Conservation (phyloP, 2,797 vertebrate species). For the Hippocampus kuda region DNA sequence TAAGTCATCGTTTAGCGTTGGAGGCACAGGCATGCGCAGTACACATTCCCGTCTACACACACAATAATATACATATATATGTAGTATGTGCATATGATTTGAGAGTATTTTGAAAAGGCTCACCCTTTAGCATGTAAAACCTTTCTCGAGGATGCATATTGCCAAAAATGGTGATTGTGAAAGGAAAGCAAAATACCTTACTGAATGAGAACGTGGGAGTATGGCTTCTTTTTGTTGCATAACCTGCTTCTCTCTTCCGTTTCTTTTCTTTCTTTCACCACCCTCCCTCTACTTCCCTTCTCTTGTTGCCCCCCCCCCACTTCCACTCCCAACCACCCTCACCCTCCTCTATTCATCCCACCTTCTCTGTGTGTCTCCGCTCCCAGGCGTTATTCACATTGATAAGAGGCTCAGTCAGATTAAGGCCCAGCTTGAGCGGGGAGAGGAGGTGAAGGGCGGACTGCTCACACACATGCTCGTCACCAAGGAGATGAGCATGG, state of each 20-base stretch:
- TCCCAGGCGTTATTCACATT: constrained; percentile 79
- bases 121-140: not conserved
- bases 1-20: constrained; percentile 18
- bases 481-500: constrained; percentile 75
- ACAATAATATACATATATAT: too few relatives aligned
- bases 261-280: constrained; percentile 14
- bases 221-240: constrained; percentile 34
- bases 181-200: constrained; percentile 25
- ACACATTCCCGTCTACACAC: too few relatives aligned
- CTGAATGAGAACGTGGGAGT: constrained; percentile 35
- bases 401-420: constrained; percentile 74
- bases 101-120: not conserved
- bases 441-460: constrained; percentile 74
- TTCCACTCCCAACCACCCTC: not conserved
- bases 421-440: constrained; percentile 64
- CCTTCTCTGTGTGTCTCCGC: constrained; percentile 22
- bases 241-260: constrained; percentile 16
- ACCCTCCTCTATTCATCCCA: constrained; percentile 14
- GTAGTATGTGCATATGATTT: not conserved
- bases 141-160: not conserved
- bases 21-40: not conserved
- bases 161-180: not conserved
- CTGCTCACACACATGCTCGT: constrained; percentile 80
- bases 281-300: not conserved
- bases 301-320: not conserved